Evolutionary conservation across 2,113 vertebrate species (phyloP), one percentile per base, ranked within the genome.

Genomic region (Myotis yumanensis): DNA sequence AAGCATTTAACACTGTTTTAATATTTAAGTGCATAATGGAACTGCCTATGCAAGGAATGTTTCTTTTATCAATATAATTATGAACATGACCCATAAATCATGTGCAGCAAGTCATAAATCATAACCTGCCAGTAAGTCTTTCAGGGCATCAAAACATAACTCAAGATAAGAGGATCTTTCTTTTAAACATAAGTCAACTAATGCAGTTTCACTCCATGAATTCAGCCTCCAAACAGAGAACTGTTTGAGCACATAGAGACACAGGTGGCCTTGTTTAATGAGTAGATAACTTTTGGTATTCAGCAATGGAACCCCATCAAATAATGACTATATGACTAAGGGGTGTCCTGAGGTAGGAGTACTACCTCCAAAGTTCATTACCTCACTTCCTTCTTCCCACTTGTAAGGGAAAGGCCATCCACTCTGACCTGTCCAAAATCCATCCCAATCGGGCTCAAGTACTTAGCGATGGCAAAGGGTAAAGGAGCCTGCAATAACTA

Each of bases 11-110:
- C 96, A 97, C 23, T 43, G 8, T 93, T 95, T 98, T 68, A 2
- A 93, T 91, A 96, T 96, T 96, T 97, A 97, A 98, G 96, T 96
- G 84, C 89, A 86, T 96, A 96, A 96, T 93, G 94, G 76, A 94
- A 88, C 68, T 64, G 46, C 14, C 89, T 54, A 75, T 89, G 69
- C 94, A 96, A 93, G 22, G 82, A 93, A 96, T 86, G 48, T 96
- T 97, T 96, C 62, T 79, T 97, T 97, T 96, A 96, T 91, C 96
- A 90, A 91, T 95, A 92, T 57, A 88, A 46, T 68, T 93, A 88
- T 37, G 87, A 95, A 68, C 32, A 80, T 35, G 28, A 79, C 54
- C 87, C 81, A 25, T 90, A 92, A 97, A 93, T 96, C 25, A 15
- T 14, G 12, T 66, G 93, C 97, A 96, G 96, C 68, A 82, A 97